phyloP scores from a whole-genome alignment of 35 echinoderm and acorn worm genomes.

The Eucidaris tribuloides region DNA sequence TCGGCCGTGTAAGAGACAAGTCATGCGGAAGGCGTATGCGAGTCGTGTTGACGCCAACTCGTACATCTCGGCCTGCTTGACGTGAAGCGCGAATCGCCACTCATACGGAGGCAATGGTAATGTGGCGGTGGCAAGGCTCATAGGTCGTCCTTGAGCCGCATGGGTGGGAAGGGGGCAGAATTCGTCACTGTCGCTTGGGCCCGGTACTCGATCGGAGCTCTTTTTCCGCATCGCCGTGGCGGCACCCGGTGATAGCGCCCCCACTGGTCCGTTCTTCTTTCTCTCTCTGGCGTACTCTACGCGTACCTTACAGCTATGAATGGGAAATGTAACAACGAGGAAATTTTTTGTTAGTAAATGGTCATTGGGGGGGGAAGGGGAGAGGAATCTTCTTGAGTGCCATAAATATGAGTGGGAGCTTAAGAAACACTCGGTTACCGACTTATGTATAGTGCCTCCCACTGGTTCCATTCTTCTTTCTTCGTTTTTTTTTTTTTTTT shows the following conservation, averaged over 20 bases:
- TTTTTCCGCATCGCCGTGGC: slow-evolving; percentile 61
- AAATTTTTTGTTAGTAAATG: too few relatives aligned
- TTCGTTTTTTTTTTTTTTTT: too few relatives aligned
- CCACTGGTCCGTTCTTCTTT: slow-evolving; percentile 66
- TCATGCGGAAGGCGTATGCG: slow-evolving; percentile 84
- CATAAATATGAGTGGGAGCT: too few relatives aligned
- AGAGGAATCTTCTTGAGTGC: too few relatives aligned
- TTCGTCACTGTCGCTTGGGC: slow-evolving; percentile 55
- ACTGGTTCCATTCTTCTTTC: too few relatives aligned
- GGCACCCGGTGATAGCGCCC: slow-evolving; percentile 7
- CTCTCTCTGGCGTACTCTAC: slow-evolving; percentile 69
- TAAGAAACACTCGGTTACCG: too few relatives aligned
- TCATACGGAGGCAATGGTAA: neutral
- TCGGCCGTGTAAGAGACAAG: slow-evolving; percentile 78
- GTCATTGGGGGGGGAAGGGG: too few relatives aligned
- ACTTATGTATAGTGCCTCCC: too few relatives aligned
- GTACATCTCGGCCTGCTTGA: slow-evolving; percentile 89
- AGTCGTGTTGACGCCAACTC: slow-evolving; percentile 86
- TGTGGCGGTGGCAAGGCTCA: slow-evolving; percentile 38
- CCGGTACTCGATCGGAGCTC: slow-evolving; percentile 67
- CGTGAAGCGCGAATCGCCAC: slow-evolving; percentile 24
- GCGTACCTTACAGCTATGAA: slow-evolving; percentile 74
- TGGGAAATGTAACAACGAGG: slow-evolving; percentile 2
- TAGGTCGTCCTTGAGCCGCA: slow-evolving; percentile 47
- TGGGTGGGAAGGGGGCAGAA: slow-evolving; percentile 41